A percentile compares a stretch with the other conserved stretches of the same genome.
phyloP scores from a whole-genome alignment of 2,797 vertebrate species.

The Euthynnus affinis region DNA sequence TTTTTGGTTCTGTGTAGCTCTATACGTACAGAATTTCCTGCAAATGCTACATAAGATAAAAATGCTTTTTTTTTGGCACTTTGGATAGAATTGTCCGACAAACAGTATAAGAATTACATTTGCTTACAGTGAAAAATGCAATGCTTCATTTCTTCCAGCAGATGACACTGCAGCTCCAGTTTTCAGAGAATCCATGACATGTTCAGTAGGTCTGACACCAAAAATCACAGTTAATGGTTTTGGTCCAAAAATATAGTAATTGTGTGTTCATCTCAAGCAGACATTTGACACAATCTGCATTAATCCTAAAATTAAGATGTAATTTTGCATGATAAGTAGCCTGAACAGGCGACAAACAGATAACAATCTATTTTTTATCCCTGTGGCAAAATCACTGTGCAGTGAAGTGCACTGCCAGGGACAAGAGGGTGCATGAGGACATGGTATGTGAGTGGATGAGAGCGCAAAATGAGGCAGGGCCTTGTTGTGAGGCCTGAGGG shows the following conservation, averaged over 20 bases:
- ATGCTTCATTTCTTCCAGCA: constrained; percentile 66
- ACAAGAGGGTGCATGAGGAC: constrained; percentile 76
- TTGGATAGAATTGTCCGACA: background rate
- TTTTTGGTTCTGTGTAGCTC: background rate
- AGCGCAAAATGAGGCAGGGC: constrained; percentile 57
- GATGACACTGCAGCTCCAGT: constrained; percentile 74
- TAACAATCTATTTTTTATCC: constrained; percentile 34
- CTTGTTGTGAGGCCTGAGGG: constrained; percentile 58
- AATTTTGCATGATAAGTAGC: constrained; percentile 32
- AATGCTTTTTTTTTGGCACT: background rate
- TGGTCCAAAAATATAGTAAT: constrained; percentile 32
- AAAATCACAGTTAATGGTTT: constrained; percentile 11
- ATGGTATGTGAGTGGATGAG: constrained; percentile 64
- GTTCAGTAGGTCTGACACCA: background rate
- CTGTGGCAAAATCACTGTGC: constrained; percentile 59
- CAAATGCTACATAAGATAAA: background rate
- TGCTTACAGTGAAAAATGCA: constrained; percentile 21
- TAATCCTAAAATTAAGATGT: constrained; percentile 38
- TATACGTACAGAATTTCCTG: background rate
- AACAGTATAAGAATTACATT: background rate
- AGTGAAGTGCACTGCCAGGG: constrained; percentile 64
- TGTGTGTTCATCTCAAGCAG: constrained; percentile 29
- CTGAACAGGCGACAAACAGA: constrained; percentile 37
- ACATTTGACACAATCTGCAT: constrained; percentile 42
- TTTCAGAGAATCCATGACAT: constrained; percentile 3